Percentiles rank a stretch among this genome's conserved stretches.
Conservation (phyloP, 2,888 invertebrate species). For the Drosophila prostipennis region DNA sequence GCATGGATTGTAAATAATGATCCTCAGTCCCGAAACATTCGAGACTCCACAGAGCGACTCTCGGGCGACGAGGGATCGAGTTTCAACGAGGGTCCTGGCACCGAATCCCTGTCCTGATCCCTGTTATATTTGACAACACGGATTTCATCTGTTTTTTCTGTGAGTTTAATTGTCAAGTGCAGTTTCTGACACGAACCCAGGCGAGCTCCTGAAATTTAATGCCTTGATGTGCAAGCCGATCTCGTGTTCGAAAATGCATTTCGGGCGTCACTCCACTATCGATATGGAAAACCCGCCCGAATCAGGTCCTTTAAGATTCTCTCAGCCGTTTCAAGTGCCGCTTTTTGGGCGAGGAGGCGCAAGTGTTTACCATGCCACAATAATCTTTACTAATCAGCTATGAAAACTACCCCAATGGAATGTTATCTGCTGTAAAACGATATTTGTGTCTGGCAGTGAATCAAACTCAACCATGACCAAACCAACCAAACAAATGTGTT, state of each 20-base stretch:
- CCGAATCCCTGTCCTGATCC: conserved; percentile 48
- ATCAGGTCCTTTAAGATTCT: conserved; percentile 26
- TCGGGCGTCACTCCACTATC: conserved; percentile 50
- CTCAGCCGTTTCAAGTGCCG: conserved; percentile 59
- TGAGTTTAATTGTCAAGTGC: conserved; percentile 69
- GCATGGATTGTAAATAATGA: conserved; percentile 45
- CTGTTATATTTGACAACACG: conserved; percentile 71
- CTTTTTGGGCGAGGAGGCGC: conserved; percentile 31
- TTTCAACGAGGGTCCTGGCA: conserved; percentile 39
- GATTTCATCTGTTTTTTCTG: conserved; percentile 26
- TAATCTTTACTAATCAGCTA: conserved; percentile 74
- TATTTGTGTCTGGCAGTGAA: conserved; percentile 38
- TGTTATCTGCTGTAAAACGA: conserved; percentile 45
- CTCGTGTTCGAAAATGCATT: conserved; percentile 41
- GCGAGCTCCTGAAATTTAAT: conserved; percentile 53
- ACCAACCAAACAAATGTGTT: conserved; percentile 47
- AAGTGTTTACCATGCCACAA: conserved; percentile 65
- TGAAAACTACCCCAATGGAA: conserved; percentile 48
- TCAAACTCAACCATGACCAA: conserved; percentile 38
- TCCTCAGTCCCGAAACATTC: conserved; percentile 11
- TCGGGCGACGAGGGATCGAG: conserved; percentile 12
- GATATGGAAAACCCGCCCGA: conserved; percentile 24
- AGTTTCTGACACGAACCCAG: conserved; percentile 58
- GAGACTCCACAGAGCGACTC: conserved; percentile 34
- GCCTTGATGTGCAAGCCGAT: conserved; percentile 50